Evolutionary conservation across 2,888 invertebrate genomes (phyloP), one percentile per base, ranked within the genome.

Genomic region (Caradrina kadenii): DNA sequence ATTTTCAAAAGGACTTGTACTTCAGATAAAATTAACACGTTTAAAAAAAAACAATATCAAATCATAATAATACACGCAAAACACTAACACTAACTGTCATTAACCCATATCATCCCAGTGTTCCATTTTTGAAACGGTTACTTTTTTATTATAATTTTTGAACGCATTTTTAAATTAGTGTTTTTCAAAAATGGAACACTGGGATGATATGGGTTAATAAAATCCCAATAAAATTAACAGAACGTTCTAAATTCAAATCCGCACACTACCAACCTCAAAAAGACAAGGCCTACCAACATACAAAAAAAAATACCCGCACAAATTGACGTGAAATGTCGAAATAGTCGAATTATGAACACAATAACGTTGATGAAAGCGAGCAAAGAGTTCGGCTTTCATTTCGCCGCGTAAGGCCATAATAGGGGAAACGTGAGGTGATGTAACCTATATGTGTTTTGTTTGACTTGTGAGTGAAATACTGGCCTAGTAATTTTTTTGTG

Each of bases 341-440:
- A 83, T 53, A 63, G 58, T 63, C 73, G 63, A 73, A 81, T 76
- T 72, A 80, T 69, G 75, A 81, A 65, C 22, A 72, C 69, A 79
- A 81, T 81, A 82, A 74, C 66, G 31, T 56, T 61, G 79, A 66
- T 68, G 84, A 80, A 83, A 83, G 82, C 71, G 69, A 55, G 42
- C 72, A 69, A 71, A 79, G 50, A 45, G 48, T 78, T 68, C 52
- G 60, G 80, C 80, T 80, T 80, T 80, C 81, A 31, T 75, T 81
- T 79, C 58, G 35, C 61, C 59, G 63, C 50, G 63, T 77, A 78
- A 49, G 81, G 80, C 17, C 22, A 53, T 79, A 66, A 78, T 81
- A 58, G 66, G 66, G 81, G 81, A 81, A 74, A 81, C 80, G 80
- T 81, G 80, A 42, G 31, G 21, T 80, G 78, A 80, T 50, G 81